Percentiles rank a stretch among this genome's conserved stretches.
Conservation (phyloP, 2,797 vertebrate species). For the Sebastes taczanowskii region DNA sequence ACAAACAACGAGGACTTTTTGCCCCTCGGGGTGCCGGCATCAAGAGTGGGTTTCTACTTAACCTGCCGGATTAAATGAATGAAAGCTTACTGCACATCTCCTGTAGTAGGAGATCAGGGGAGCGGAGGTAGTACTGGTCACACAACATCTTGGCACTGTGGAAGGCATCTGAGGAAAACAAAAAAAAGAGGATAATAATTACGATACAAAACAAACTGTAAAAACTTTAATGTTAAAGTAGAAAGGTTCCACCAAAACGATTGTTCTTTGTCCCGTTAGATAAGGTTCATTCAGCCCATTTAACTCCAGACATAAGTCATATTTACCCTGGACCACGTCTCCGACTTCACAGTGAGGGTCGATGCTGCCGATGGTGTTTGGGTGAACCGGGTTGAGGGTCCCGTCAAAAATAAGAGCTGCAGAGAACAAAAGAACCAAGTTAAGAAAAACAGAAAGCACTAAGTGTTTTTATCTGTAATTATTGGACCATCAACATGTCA, state of each 20-base stretch:
- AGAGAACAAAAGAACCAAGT: neutral
- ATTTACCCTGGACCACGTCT: conserved; percentile 90
- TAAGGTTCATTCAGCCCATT: neutral
- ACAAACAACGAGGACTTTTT: neutral
- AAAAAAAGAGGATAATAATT: neutral
- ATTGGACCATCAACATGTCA: fast-evolving
- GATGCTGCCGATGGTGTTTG: conserved; percentile 94
- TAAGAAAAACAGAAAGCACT: neutral
- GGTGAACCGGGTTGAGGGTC: conserved; percentile 91
- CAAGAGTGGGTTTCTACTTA: neutral
- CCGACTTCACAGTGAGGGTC: conserved; percentile 90
- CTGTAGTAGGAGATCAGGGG: conserved; percentile 87
- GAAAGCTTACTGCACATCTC: conserved; percentile 87
- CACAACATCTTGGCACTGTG: conserved; percentile 94
- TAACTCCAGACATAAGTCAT: neutral
- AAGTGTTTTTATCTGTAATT: neutral
- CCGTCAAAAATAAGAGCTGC: conserved; percentile 92
- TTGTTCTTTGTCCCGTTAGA: neutral
- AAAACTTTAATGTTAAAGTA: neutral
- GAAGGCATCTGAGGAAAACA: conserved; percentile 85
- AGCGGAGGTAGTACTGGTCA: conserved; percentile 93
- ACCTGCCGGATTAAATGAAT: neutral
- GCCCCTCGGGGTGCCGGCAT: neutral
- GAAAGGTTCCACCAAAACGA: neutral
- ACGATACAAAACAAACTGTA: neutral